Base-by-base conservation (phyloP, 2,113 vertebrate species). In the Tympanuchus pallidicinctus region DNA sequence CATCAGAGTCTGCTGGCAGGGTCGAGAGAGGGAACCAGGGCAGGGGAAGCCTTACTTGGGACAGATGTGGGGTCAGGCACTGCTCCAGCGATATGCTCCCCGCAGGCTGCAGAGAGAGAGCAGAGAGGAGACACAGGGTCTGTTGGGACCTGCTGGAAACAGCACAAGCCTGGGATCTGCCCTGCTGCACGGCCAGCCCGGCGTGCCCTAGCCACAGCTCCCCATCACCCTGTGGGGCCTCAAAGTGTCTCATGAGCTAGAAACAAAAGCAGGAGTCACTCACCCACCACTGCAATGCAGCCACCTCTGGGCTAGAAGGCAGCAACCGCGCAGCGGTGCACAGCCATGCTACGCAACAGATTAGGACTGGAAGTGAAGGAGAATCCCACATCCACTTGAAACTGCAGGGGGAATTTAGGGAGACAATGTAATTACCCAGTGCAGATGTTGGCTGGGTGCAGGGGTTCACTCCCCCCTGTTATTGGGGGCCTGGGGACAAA, bases 221-320 rank as follows among this genome's bases (percentile, higher is more conserved):
- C 92, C 90, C 74, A 93, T 88, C 1, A 0, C 79, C 82, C 66
- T 94, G 88, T 64, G 72, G 76, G 74, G 74, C 63, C 66, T 75
- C 63, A 84, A n/a, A 63, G 89, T 40, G 2, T 69, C 78, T 78
- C 78, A 93, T 6, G 4, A 90, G 74, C 91, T 82, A 92, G 59
- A 70, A 63, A 93, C 91, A 92, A 95, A 96, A 92, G 94, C 92
- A 95, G 89, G 94, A 96, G 81, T 90, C 89, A 92, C 89, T 94
- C 90, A 96, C 91, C 81, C 95, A 94, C 92, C 86, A 79, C 94
- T 96, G 96, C 95, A 95, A 93, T 93, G 86, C 94, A 96, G 94
- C 94, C 91, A 89, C 63, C 80, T 82, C 94, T 90, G 94, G 92
- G 92, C 92, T 96, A 89, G 90, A 89, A 89, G 86, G 92, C 91